A percentile compares a stretch with the other conserved stretches of the same genome.
Conservation (phyloP, 2,797 vertebrate genomes). For the Sebastiscus tertius region DNA sequence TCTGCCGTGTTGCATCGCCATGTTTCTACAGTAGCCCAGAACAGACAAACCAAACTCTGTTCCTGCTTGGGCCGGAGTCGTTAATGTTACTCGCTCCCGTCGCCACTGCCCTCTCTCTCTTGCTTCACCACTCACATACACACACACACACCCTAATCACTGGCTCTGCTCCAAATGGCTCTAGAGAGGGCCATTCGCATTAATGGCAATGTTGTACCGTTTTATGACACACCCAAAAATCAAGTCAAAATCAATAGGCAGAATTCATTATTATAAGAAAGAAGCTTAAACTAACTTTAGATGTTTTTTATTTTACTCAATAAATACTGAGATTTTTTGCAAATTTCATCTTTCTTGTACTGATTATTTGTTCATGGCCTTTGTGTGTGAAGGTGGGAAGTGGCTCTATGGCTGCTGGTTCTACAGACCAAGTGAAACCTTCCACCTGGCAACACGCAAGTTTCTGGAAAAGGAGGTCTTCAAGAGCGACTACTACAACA, state of each 20-base stretch:
- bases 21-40: too few relatives aligned
- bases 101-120: too few relatives aligned
- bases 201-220: background rate
- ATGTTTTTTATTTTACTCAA: background rate
- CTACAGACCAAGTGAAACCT: slow-evolving; percentile 97
- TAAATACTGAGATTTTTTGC: background rate
- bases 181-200: too few relatives aligned
- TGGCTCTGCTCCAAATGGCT: too few relatives aligned
- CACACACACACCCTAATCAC: too few relatives aligned
- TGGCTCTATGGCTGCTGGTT: slow-evolving; percentile 99
- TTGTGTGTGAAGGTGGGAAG: slow-evolving; percentile 87
- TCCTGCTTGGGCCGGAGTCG: too few relatives aligned
- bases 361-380: background rate
- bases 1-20: too few relatives aligned
- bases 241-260: background rate
- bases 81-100: too few relatives aligned
- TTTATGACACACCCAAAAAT: background rate
- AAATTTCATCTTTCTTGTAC: background rate
- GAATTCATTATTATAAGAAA: background rate
- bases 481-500: slow-evolving; percentile 97
- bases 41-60: too few relatives aligned
- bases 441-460: slow-evolving; percentile 96
- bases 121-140: too few relatives aligned
- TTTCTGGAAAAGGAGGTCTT: slow-evolving; percentile 99
- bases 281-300: background rate